Evolutionary conservation across 2,888 invertebrate genomes (phyloP), one percentile per base, ranked within the genome.

Genomic region (Taenaris catops): DNA sequence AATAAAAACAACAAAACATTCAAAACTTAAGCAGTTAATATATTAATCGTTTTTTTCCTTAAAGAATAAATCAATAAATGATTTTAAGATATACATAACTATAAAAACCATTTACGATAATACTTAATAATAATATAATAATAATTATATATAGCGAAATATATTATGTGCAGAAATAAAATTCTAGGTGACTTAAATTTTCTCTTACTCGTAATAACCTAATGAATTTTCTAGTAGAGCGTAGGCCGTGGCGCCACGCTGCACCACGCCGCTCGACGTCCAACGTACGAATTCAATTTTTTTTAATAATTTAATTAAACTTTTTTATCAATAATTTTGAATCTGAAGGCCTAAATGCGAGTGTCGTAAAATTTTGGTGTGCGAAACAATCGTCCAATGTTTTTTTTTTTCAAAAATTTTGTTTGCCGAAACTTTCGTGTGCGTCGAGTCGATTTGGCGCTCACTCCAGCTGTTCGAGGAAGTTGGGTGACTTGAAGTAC

Each of bases 401-500:
- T 55, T 62, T 59, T 46, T 40, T 42, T 51, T 42, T 44, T 35
- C 34, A 51, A 49, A n/a, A 69, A 62, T 61, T 68, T 68, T 53
- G 53, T 64, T 63, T 54, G 67, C 73, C 67, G 76, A 75, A 76
- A 76, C 68, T 58, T 44, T 56, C 57, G 69, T 62, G 62, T 58
- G 62, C 68, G 75, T 68, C 61, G 67, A 53, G 68, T 60, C 63
- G 64, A 51, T 51, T 49, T 49, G 45, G 60, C 63, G 68, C 63
- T 79, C 91, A 97, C 92, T 97, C 98, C 70, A 99, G 92, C 84
- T 98, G 97, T 81, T 99, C 98, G 87, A 99, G 93, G 91, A 99
- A 99, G 90, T 98, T 98, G 56, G 98, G 97, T 66, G 97, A 96
- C 87, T 99, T 99, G 92, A 99, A 99, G 90, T 97, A 99, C 79